A percentile compares a stretch with the other conserved stretches of the same genome.
These are phyloP conservation scores for Linnaemya tessellans DNA, from an alignment of 2,888 invertebrate genomes.

Conservation along the genomic window DNA sequence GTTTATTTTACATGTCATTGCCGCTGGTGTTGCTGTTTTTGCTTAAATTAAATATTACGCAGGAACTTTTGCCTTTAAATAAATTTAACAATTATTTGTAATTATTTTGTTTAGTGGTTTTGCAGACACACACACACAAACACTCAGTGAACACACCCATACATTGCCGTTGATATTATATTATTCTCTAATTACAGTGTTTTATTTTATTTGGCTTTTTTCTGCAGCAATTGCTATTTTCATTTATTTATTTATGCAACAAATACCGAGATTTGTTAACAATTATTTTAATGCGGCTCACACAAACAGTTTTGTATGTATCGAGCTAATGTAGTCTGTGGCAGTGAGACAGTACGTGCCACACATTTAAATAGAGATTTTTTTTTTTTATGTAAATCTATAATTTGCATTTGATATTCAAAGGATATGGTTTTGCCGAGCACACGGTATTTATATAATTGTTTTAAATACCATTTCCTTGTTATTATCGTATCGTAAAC, in stretches of 20 bases:
- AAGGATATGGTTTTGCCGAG: constrained; percentile 49
- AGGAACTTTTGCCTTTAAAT: constrained; percentile 57
- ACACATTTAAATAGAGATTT: constrained; percentile 1
- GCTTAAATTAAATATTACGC: constrained; percentile 15
- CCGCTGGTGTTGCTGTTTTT: constrained; percentile 11
- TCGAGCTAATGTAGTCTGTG: neutral
- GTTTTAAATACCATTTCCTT: constrained; percentile 62
- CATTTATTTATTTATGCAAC: constrained; percentile 58
- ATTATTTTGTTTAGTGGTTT: constrained; percentile 71
- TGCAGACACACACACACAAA: constrained; percentile 1
- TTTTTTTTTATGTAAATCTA: neutral
- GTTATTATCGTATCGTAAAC: constrained; percentile 61
- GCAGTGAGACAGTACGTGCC: constrained; percentile 21
- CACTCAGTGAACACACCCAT: constrained; percentile 9
- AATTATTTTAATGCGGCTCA: constrained; percentile 59
- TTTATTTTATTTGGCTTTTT: no score
- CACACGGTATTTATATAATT: constrained; percentile 59
- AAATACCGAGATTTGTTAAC: constrained; percentile 69
- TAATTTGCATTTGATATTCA: constrained; percentile 38
- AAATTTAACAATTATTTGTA: constrained; percentile 68
- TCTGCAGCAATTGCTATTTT: constrained; percentile 40
- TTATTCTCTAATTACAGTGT: constrained; percentile 64
- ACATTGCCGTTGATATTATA: constrained; percentile 58
- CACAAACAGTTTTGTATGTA: neutral
- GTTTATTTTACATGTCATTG: constrained; percentile 23